Conservation (phyloP, 2,797 vertebrate genomes). For the Austrolebias charrua region DNA sequence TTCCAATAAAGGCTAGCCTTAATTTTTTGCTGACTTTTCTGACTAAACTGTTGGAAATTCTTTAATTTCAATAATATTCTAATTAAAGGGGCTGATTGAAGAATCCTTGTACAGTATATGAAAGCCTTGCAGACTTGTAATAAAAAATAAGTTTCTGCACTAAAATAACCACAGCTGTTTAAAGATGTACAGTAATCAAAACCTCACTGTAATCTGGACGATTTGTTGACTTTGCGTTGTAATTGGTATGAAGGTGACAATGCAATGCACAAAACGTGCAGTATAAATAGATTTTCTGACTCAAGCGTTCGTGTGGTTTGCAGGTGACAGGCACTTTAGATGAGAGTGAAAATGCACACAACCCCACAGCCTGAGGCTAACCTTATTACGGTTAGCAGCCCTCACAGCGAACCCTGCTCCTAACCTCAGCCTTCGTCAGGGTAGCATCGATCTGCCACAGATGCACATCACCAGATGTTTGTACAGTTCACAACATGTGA, state of each 20-base stretch:
- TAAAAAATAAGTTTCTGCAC: background rate
- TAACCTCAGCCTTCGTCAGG: constrained; percentile 69
- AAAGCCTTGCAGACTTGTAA: background rate
- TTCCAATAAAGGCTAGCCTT: too few relatives aligned
- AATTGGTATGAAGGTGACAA: constrained; percentile 7
- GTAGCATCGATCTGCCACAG: constrained; percentile 51
- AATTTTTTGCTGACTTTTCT: too few relatives aligned
- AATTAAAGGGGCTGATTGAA: too few relatives aligned
- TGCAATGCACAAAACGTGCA: background rate
- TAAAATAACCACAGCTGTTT: background rate
- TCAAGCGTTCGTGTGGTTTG: constrained; percentile 47
- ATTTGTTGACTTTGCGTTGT: background rate
- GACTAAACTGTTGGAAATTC: too few relatives aligned
- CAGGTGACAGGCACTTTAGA: constrained; percentile 66
- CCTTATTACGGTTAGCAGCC: constrained; percentile 68
- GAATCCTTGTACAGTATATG: too few relatives aligned
- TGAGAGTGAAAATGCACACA: constrained; percentile 55
- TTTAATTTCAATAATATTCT: too few relatives aligned
- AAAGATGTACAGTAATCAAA: constrained; percentile 3
- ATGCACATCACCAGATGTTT: constrained; percentile 75
- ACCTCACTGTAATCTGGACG: background rate
- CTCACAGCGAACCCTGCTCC: constrained; percentile 39
- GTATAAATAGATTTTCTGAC: constrained; percentile 11
- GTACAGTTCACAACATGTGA: constrained; percentile 56
- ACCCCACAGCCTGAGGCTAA: constrained; percentile 53